Evolutionary conservation across 2,113 vertebrate species (phyloP), one percentile per base, ranked within the genome.

Genomic region (Eretmochelys imbricata): DNA sequence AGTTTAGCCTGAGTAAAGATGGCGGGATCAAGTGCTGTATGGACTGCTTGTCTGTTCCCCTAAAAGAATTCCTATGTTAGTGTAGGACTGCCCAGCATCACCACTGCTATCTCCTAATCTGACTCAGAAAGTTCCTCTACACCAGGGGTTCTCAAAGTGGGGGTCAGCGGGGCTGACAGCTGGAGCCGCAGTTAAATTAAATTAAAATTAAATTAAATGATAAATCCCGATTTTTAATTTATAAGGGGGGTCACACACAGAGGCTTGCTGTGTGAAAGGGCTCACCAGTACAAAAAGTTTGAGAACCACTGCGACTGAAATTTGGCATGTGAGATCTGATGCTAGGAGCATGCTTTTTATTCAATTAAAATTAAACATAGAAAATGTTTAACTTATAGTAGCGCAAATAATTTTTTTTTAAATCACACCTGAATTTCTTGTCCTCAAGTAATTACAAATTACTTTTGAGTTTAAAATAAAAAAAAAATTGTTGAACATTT

Each of bases 61-160:
- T 80, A 59, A 42, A 35, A 83, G 31, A 59, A 59, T 22, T 31
- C 16, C 20, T 38, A 0, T 4, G 10, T 54, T 90, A 87, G 0
- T 7, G 35, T 10, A 1, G 46, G 55, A 27, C 53, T 82, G 51
- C 24, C 75, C 0, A 0, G 50, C 35, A 19, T 55, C 10, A 76
- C 69, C 38, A 12, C 27, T 20, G 54, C 72, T 55, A 51, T 38
- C 53, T 35, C 49, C 9, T 10, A 81, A 50, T 35, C 20, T 29
- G 25, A 12, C 5, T 14, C 75, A 46, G 38, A 78, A 78, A 59
- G 27, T 59, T 29, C 12, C 57, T 59, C 57, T 59, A 59, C 50
- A 54, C 48, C 75, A n/a, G n/a, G 1, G 20, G 13, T 55, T 80
- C 35, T 89, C 65, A 14, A 51, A 46, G 50, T 84, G 88, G 79